Base-by-base conservation (phyloP, 2,888 invertebrate species). In the Phyto melanocephala region DNA sequence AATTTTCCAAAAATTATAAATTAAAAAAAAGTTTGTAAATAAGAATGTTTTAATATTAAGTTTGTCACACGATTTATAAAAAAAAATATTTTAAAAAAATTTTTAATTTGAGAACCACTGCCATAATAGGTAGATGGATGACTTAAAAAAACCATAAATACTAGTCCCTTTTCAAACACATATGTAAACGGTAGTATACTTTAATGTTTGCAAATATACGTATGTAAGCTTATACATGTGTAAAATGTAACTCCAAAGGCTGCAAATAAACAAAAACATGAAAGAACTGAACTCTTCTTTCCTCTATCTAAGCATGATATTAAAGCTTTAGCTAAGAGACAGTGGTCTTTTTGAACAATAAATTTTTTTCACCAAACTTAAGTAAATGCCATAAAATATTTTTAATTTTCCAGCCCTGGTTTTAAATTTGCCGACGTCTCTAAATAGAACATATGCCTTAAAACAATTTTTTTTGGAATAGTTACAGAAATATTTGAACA, bases 261-360 rank as follows among this genome's bases (percentile, higher is more conserved):
- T 40, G 24, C 40, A 60, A 42, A 75, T 56, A 67, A 33, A 52
- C 67, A 58, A 58, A 40, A n/a, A 37, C n/a, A 40, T 52, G 45
- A 37, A 50, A 40, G 20, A 60, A 52, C 50, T 65, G 22, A 45
- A 37, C 15, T 28, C 28, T 10, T n/a, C 17, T 50, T 40, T 40
- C 20, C 67, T 15, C 58, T 37, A 58, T 24, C 75, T 58, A 76
- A 50, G 47, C 58, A 67, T 11, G 75, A 58, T 40, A 47, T 35
- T 76, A 76, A 76, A 50, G 20, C 37, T 15, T n/a, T 17, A 65
- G 40, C 56, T 54, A 24, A 24, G 40, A n/a, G 52, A 67, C 76
- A 60, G 76, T 76, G 67, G 33, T 33, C 6, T 17, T 17, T 28
- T 6, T 28, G 6, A 28, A 6, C 28, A 28, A 28, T 6, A 28